Base-by-base conservation (phyloP, 2,113 vertebrate genomes). In the Coregonus clupeaformis region DNA sequence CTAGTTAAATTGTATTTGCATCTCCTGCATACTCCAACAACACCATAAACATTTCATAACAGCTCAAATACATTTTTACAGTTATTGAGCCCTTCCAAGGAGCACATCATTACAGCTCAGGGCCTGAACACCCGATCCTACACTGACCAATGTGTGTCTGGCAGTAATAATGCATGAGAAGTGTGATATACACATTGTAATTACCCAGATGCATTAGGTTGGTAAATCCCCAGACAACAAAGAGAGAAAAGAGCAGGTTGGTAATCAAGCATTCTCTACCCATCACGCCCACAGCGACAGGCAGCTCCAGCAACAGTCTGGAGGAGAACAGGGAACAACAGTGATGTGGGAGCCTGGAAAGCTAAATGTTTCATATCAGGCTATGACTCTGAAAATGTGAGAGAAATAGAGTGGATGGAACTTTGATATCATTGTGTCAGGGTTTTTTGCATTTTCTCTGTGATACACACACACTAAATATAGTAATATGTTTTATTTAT, bases 31-130 rank as follows among this genome's bases (percentile, higher is more conserved):
- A 24, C 9, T 13, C 66, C 59, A 71, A 62, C 73, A 16, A 42
- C 36, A 42, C n/a, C 25, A 47, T 73, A 57, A 65, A 59, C 12
- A 75, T 73, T 60, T 75, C 9, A 66, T 59, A 55, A 59, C 20
- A 42, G 73, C 71, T 77, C 6, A 18, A 11, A 22, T 45, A 22
- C 69, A 74, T 69, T 64, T 70, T 20, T 29, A 25, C 70, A 55
- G 55, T 3, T 36, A 59, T 67, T 49, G 25, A 27, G 67, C 25
- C 71, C 14, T n/a, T 59, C 36, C 69, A 25, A 73, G 6, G 18
- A 59, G 49, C 22, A 32, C 36, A 69, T 36, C 20, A 52, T 69
- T 52, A 25, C 49, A 59, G 30, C 20, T 36, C 9, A 70, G 42
- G 45, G 32, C 4, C 62, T 47, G 68, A 27, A 36, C 68, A 59